Conservation (phyloP, 2,113 vertebrate species). For the Piprites chloris region DNA sequence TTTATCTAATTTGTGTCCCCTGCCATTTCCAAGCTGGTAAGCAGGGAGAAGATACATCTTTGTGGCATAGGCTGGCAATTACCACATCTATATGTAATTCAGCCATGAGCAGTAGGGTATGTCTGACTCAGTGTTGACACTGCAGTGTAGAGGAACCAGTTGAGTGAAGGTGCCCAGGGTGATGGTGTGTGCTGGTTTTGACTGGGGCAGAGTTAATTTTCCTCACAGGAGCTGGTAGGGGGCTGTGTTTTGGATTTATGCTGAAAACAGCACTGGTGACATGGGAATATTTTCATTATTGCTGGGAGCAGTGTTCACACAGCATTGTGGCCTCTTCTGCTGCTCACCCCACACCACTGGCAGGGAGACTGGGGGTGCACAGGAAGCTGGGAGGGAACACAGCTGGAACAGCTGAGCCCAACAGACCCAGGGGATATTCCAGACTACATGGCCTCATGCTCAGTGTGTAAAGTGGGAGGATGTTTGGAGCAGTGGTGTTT, state of each 20-base stretch:
- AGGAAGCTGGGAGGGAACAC: not conserved
- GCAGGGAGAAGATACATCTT: not conserved
- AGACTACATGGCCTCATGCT: not conserved
- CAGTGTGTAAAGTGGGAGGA: not conserved
- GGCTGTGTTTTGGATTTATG: not conserved
- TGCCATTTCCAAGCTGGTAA: not conserved
- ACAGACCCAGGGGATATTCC: not conserved
- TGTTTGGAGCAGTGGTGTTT: not conserved
- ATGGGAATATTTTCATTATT: not conserved
- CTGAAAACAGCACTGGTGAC: not conserved
- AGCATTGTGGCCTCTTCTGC: not conserved
- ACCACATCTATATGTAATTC: not conserved
- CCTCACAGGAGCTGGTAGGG: not conserved
- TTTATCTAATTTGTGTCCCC: not conserved
- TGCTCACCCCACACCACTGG: not conserved
- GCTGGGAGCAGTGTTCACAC: not conserved
- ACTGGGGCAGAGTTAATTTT: not conserved
- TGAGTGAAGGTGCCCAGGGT: not conserved
- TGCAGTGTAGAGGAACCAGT: not conserved
- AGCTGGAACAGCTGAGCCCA: not conserved
- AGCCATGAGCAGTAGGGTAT: not conserved
- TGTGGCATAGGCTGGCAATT: not conserved
- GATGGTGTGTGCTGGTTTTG: not conserved
- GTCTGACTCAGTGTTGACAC: not conserved
- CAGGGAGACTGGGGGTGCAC: not conserved